These are phyloP conservation scores for Rutpela maculata DNA, from an alignment of 2,888 invertebrate species.

Conservation along the genomic window DNA sequence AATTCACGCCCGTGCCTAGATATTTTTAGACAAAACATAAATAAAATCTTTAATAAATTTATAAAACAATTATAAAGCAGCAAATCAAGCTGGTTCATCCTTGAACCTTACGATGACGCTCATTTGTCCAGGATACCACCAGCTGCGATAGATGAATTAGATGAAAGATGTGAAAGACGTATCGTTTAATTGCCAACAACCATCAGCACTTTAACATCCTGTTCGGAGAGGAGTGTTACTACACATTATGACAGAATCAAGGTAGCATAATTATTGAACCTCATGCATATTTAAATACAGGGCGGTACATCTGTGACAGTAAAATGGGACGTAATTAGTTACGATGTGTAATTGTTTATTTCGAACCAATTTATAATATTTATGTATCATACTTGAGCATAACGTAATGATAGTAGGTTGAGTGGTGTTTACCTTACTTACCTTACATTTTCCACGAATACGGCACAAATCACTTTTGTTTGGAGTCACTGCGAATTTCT, in stretches of 20 bases:
- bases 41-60: background rate
- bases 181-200: background rate
- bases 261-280: slow-evolving; percentile 12
- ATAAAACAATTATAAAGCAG: background rate
- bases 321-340: background rate
- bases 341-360: background rate
- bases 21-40: slow-evolving; percentile 6
- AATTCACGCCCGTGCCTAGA: background rate
- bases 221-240: slow-evolving; percentile 15
- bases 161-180: slow-evolving; percentile 9
- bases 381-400: too few species aligned
- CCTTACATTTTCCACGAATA: too few species aligned
- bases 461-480: too few species aligned
- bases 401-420: too few species aligned
- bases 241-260: slow-evolving; percentile 16
- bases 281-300: background rate
- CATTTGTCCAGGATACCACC: slow-evolving; percentile 13
- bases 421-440: too few species aligned
- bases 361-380: background rate
- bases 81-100: slow-evolving; percentile 12
- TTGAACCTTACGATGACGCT: slow-evolving; percentile 20
- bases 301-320: background rate
- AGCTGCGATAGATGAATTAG: background rate
- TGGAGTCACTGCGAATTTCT: too few species aligned
- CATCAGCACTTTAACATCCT: slow-evolving; percentile 21